Evolutionary conservation across 2,888 invertebrate species (phyloP), one percentile per base, ranked within the genome.

Genomic region (Melanchra persicariae): DNA sequence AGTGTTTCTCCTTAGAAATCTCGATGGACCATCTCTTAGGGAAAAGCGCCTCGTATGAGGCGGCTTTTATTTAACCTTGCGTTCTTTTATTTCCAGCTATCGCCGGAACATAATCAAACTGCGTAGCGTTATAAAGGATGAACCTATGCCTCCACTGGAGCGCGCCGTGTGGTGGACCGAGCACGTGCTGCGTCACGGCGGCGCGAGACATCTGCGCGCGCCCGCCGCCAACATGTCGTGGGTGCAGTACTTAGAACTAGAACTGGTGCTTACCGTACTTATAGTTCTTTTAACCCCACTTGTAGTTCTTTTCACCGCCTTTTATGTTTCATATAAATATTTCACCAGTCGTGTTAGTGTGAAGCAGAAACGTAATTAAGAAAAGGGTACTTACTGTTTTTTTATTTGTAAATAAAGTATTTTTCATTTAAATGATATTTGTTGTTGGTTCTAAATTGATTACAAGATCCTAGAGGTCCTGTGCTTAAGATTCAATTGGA

Each of bases 121-220:
- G 0, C 70, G 82, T 8, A 59, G 19, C 6, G 6, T 82, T 0
- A 79, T 84, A 49, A 19, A 30, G 6, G 87, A 87, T 37, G 66
- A 82, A n/a, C 88, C 85, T 0, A 75, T 81, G 82, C 47, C 62
- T 15, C 84, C 91, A 0, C 40, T 91, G 47, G 90, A 91, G 24
- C 91, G 93, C 10, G 93, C 94, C 0, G 85, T 95, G 19, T 95
- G 94, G 94, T 96, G 95, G 95, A 93, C 91, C n/a, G 96, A 96
- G 81, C 91, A 96, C 81, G 91, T 95, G 4, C 74, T 95, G 34
- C 87, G 94, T 5, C 92, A 95, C 74, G 88, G 90, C 17, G 93
- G 95, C 0, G 92, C 94, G 0, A 83, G 70, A 26, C 94, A 95
- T 74, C 86, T 96, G 4, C 90, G 92, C 15, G 87, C 93, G 24